Base-by-base conservation (phyloP, 2,888 invertebrate genomes). In the Schizaphis graminum region DNA sequence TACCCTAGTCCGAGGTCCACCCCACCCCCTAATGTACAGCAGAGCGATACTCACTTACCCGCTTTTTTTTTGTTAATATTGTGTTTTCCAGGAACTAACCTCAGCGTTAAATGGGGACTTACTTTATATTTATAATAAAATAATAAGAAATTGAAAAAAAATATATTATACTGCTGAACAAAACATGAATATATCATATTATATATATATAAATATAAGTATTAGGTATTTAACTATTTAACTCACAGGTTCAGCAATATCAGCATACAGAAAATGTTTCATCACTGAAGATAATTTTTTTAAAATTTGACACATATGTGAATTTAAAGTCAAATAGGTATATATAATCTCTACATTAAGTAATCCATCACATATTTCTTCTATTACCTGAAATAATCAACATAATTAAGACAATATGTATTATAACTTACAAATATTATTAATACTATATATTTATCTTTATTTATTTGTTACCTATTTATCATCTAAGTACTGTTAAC, bases 171-270 rank as follows among this genome's bases (percentile, higher is more conserved):
- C 44, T 47, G 44, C 44, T 47, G 44, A 47, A 47, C 44, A 7
- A 47, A 7, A 47, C 44, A 47, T 47, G 44, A 7, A 47, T 47
- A 57, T 57, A 8, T 57, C 8, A 57, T 26, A 26, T 26, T 57
- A 86, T 86, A 21, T 21, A 3, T n/a, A 16, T 57, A 86, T 86
- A 21, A 8, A 3, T n/a, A 16, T 44, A 44, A 3, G 26, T 86
- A 86, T 49, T n/a, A 47, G 35, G 35, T 35, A 77, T 77, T 77
- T 8, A 21, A 35, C 5, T 77, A n/a, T 90, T 41, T 26, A 21
- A 92, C 92, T 92, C 49, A 92, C 92, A 49, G 87, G 41, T 56
- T 91, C 28, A 53, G 8, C 2, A 41, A 21, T 16, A 84, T 84
- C 84, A 53, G 13, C 41, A 13, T 85, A 56, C 3, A 41, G 16